Evolutionary conservation across 2,888 invertebrate genomes (phyloP).

Genomic region (Zygogramma bicolorata): DNA sequence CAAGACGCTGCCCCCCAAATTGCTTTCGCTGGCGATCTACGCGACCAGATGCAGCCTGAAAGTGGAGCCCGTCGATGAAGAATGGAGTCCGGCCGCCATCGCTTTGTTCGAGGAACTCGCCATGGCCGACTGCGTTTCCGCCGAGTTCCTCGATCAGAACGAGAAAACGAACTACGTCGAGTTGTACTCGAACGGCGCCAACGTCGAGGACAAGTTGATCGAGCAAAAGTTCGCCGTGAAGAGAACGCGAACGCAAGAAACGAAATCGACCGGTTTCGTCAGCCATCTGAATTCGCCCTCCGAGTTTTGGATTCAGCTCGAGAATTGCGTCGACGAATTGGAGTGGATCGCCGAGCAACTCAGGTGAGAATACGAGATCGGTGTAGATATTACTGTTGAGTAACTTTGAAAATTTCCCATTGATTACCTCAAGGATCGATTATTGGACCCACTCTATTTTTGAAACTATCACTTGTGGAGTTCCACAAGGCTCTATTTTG

Average conservation of each 20-base stretch:
- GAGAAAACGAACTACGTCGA: slow-evolving; percentile 76
- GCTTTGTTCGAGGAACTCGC: slow-evolving; percentile 69
- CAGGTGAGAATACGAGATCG: too few relatives aligned
- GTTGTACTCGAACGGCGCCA: slow-evolving; percentile 72
- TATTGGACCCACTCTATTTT: too few relatives aligned
- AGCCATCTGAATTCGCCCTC: slow-evolving; percentile 76
- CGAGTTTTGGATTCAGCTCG: slow-evolving; percentile 82
- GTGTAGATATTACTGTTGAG: too few relatives aligned
- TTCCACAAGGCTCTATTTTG: too few relatives aligned
- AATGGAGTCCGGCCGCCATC: slow-evolving; percentile 74
- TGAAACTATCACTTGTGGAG: too few relatives aligned
- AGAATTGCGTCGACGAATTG: slow-evolving; percentile 71
- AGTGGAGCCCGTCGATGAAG: slow-evolving; percentile 74
- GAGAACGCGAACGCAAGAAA: slow-evolving; percentile 67
- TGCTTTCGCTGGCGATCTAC: slow-evolving; percentile 71
- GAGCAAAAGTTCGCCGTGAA: slow-evolving; percentile 71
- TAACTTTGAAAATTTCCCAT: too few relatives aligned
- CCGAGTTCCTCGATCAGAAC: slow-evolving; percentile 67
- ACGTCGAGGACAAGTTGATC: slow-evolving; percentile 74
- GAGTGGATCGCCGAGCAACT: slow-evolving; percentile 74
- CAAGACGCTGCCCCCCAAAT: slow-evolving; percentile 73
- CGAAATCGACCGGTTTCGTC: slow-evolving; percentile 74
- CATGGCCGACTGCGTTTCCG: slow-evolving; percentile 47
- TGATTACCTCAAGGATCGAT: too few relatives aligned
- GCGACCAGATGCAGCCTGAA: slow-evolving; percentile 76